A percentile compares a stretch with the other conserved stretches of the same genome.
These are phyloP conservation scores for Chamaea fasciata DNA, from an alignment of 2,113 vertebrate genomes.

Conservation along the genomic window DNA sequence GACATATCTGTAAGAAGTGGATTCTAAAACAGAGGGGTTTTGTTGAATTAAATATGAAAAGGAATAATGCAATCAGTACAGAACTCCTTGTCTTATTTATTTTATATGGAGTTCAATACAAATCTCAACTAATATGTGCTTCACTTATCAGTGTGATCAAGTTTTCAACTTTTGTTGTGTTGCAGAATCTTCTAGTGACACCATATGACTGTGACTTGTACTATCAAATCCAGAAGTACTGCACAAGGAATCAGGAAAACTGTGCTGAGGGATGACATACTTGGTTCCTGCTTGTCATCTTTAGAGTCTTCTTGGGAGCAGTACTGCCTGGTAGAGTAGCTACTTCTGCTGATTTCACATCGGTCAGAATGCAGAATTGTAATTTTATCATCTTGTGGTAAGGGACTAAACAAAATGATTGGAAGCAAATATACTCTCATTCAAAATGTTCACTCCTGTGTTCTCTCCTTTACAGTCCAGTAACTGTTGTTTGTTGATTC, in stretches of 20 bases:
- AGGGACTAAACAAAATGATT: background rate
- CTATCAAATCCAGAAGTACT: background rate
- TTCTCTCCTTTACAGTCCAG: background rate
- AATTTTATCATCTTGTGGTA: background rate
- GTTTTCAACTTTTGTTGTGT: background rate
- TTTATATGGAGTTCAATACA: conserved; percentile 22
- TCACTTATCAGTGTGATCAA: background rate
- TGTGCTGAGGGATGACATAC: background rate
- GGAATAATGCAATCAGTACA: conserved; percentile 38
- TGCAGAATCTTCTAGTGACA: background rate
- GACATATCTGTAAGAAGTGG: conserved; percentile 46
- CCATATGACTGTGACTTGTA: accelerated
- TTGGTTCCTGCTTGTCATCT: background rate
- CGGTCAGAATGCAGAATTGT: background rate
- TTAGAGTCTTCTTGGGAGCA: background rate
- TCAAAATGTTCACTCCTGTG: background rate
- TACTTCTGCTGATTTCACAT: background rate
- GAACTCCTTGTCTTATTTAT: conserved; percentile 27
- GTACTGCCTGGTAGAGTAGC: background rate
- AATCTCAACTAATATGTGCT: background rate
- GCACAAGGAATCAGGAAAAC: background rate
- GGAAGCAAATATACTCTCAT: background rate
- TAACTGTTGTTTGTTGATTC: background rate
- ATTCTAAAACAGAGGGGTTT: conserved; percentile 17
- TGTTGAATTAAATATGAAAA: conserved; percentile 68